Base-by-base conservation (phyloP, 2,113 vertebrate genomes). In the Cynopterus brachyotis region DNA sequence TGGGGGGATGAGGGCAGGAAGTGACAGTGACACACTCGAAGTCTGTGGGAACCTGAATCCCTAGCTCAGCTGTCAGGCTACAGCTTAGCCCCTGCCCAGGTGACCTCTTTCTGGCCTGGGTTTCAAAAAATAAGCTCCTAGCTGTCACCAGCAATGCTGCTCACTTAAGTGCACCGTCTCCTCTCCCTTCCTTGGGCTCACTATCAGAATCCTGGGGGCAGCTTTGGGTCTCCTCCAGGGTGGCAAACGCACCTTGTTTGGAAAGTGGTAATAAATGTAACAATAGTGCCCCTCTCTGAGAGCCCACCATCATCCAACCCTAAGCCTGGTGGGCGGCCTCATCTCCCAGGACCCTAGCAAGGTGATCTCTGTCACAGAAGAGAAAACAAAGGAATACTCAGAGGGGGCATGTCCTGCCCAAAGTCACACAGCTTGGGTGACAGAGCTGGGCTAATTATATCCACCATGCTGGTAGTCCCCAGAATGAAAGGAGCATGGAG, bases 291-390 rank as follows among this genome's bases (percentile, higher is more conserved):
- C 0, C n/a, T 40, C 62, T n/a, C 57, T 19, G 32, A 91, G 76
- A 59, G 19, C 73, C 15, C 2, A 22, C 13, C 0, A 0, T 19
- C 12, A 7, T 40, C 45, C 0, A 3, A 19, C 26, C 28, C 62
- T 42, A 15, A 45, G 59, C n/a, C 22, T 66, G n/a, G 50, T 26
- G 37, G 50, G 10, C 19, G 40, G 26, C 20, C 24, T 82, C 32
- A 17, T 62, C 42, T 22, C 22, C 19, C 15, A 11, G 59, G 3
- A 45, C 16, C 62, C 47, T 0, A 0, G 22, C 35, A 15, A 60
- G 62, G 89, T 57, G 47, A 47, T 53, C 32, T 26, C 75, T 50
- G 50, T 62, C 89, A 82, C 57, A 45, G 69, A 79, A 53, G 50
- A 89, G 26, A 70, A 89, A 40, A 69, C 32, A 32, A 8, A 70